phyloP scores from a whole-genome alignment of 1,140 invertebrate species.

The Apis dorsata region DNA sequence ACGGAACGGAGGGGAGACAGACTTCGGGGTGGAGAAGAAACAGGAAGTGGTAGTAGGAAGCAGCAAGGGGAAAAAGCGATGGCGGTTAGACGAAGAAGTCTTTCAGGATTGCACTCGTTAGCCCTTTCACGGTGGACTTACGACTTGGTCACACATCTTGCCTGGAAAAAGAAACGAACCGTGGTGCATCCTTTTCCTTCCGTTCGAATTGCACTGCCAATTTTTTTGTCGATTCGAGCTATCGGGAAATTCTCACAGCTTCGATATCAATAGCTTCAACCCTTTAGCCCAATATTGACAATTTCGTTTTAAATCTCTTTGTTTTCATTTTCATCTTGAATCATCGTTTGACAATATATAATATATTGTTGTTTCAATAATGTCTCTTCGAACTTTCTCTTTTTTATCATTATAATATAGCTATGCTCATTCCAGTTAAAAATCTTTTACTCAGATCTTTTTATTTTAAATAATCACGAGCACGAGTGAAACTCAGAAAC shows the following conservation, averaged over 20 bases:
- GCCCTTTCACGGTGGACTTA: conserved; percentile 60
- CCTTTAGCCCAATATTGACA: not conserved
- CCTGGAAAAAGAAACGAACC: conserved; percentile 47
- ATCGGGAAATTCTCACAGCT: conserved; percentile 15
- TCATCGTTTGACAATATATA: too few relatives aligned
- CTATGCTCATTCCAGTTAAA: too few relatives aligned
- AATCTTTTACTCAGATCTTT: too few relatives aligned
- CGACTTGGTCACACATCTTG: conserved; percentile 53
- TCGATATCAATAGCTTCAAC: not conserved
- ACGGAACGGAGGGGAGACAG: not conserved
- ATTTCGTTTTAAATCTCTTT: not conserved
- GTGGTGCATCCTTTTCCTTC: conserved; percentile 37
- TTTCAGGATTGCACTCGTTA: conserved; percentile 61
- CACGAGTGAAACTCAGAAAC: too few relatives aligned
- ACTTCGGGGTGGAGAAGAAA: not conserved
- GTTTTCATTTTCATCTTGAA: too few relatives aligned
- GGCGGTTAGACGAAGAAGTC: conserved; percentile 46
- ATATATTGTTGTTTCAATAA: too few relatives aligned
- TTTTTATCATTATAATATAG: too few relatives aligned
- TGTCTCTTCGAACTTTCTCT: too few relatives aligned
- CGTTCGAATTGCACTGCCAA: conserved; percentile 46
- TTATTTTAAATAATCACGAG: too few relatives aligned
- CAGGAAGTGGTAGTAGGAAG: not conserved
- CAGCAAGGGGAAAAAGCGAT: conserved; percentile 42
- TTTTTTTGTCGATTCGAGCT: conserved; percentile 23